Base-by-base conservation (phyloP, 2,113 vertebrate genomes). In the Nothobranchius furzeri region DNA sequence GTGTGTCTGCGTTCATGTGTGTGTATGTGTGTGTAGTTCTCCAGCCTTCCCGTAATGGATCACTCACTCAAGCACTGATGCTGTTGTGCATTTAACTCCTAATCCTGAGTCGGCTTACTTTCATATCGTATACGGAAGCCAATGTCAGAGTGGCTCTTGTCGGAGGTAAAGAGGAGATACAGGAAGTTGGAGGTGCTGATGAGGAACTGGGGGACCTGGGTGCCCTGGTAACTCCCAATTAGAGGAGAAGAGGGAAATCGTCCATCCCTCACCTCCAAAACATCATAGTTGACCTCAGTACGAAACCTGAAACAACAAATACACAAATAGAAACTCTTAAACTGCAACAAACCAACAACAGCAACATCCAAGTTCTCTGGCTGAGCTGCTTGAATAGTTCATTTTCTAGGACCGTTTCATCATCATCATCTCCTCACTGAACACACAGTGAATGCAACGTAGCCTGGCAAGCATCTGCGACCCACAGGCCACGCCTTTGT, bases 121-220 rank as follows among this genome's bases (percentile, higher is more conserved):
- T 99, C 98, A 0, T 98, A 99, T 60, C 94, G 95, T 85, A 99
- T 98, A 83, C 98, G 96, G 84, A 99, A 99, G 73, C 98, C 98
- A 0, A 99, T 66, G 82, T 99, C 98, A 0, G 98, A 98, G 89
- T 99, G 97, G 84, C 98, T 99, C 88, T 99, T 99, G 92, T 99
- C 98, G 0, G 97, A 99, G 20, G 96, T 96, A 91, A 99, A 99
- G 53, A 98, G 94, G 12, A 99, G 94, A 78, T 92, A 98, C 70
- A 99, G 91, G 85, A 94, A 97, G 92, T 95, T 99, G 90, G 96
- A 97, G 88, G 96, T 99, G 90, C 98, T 99, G 90, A 98, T 98
- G 78, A 99, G 95, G 87, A 99, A 99, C 93, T 98, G 98, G 4
- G 98, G 98, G 42, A 99, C 98, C 87, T 99, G 98, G 10, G 98